Evolutionary conservation across 2,888 invertebrate species (phyloP).

Genomic region (Hypena proboscidalis): DNA sequence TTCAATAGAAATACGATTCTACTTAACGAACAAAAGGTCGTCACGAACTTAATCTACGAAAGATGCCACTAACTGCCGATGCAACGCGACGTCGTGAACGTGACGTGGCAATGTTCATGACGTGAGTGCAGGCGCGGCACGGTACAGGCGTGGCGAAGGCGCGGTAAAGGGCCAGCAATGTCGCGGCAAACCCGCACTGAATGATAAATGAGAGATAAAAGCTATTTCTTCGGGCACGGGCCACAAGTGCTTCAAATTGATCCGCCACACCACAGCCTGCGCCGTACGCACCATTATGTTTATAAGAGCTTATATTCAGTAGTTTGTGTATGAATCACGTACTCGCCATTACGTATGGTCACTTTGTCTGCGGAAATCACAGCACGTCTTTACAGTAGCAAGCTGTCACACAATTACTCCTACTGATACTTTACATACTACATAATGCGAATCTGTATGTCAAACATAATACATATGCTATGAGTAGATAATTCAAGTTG

Average conservation of each 20-base stretch:
- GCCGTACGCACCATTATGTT: conserved; percentile 36
- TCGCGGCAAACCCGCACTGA: conserved; percentile 38
- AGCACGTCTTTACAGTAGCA: not conserved
- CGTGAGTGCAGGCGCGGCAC: not conserved
- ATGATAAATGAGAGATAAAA: conserved; percentile 59
- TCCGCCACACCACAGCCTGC: conserved; percentile 23
- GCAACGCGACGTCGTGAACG: conserved; percentile 10
- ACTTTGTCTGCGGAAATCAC: conserved; percentile 15
- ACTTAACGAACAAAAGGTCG: conserved; percentile 4
- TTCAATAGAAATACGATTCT: no score
- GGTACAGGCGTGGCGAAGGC: no score
- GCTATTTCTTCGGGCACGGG: conserved; percentile 36
- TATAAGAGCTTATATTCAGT: conserved; percentile 1
- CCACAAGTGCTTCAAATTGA: conserved; percentile 28
- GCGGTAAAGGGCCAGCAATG: no score
- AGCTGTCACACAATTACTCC: conserved; percentile 1
- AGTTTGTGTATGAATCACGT: conserved; percentile 6
- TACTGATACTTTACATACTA: not conserved
- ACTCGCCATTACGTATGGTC: conserved; percentile 16
- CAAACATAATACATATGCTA: not conserved
- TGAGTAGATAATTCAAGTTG: conserved; percentile 8
- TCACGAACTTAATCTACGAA: conserved; percentile 18
- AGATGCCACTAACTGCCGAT: no score
- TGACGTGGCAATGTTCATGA: conserved; percentile 11
- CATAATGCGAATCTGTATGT: not conserved